Evolutionary conservation across 2,888 invertebrate genomes (phyloP).

Genomic region (Cataglyphis cursor): DNA sequence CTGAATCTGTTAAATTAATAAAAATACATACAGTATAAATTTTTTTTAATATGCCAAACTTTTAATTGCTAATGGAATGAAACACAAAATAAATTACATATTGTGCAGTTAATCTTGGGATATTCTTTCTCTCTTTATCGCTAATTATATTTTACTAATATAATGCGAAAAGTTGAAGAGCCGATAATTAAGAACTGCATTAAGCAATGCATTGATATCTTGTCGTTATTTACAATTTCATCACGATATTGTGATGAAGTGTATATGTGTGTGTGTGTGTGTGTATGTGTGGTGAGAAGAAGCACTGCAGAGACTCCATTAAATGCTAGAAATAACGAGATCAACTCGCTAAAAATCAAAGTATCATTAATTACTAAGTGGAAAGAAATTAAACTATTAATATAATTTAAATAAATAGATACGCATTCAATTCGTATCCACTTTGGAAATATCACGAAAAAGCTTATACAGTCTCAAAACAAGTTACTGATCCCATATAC

Average conservation of each 20-base stretch:
- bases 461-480: neutral
- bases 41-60: neutral
- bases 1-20: constrained; percentile 1
- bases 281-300: neutral
- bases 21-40: constrained; percentile 2
- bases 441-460: neutral
- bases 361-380: neutral
- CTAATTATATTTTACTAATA: constrained; percentile 1
- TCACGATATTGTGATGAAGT: neutral
- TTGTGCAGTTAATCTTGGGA: neutral
- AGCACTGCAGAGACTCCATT: neutral
- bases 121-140: neutral
- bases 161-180: neutral
- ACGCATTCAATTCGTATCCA: neutral
- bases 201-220: neutral
- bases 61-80: constrained; percentile 3
- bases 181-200: neutral
- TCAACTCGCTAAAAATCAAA: neutral
- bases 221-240: constrained; percentile 13
- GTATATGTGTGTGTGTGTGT: neutral
- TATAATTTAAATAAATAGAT: constrained; percentile 23
- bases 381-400: neutral
- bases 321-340: constrained; percentile 3
- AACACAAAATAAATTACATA: neutral
- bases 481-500: neutral